Evolutionary conservation across 2,113 vertebrate genomes (phyloP).

Genomic region (Oxyura jamaicensis): DNA sequence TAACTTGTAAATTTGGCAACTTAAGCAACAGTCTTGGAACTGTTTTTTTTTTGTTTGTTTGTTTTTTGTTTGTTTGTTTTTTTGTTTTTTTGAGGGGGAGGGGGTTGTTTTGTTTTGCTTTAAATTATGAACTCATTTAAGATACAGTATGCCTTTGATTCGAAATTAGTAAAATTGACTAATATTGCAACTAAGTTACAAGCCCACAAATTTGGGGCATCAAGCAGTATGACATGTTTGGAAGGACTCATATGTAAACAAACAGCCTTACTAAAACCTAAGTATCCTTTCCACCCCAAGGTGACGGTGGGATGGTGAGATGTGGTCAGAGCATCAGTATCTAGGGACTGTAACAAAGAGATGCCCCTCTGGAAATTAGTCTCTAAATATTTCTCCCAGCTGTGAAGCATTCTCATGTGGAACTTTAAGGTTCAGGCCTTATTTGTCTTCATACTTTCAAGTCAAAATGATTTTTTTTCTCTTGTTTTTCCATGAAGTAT

Average conservation of each 20-base stretch:
- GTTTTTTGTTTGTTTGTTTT: not conserved
- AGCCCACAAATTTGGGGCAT: not conserved
- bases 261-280: not conserved
- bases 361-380: not conserved
- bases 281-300: not conserved
- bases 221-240: not conserved
- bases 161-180: not conserved
- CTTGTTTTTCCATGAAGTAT: not conserved
- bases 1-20: not conserved
- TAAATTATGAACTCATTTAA: not conserved
- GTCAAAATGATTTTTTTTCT: not conserved
- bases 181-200: not conserved
- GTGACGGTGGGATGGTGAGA: not conserved
- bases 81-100: too few relatives aligned
- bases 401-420: not conserved
- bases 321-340: not conserved
- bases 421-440: not conserved
- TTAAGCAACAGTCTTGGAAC: not conserved
- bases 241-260: not conserved
- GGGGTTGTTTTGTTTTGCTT: not conserved
- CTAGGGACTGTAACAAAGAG: not conserved
- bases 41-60: not conserved
- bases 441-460: not conserved
- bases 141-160: not conserved
- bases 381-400: not conserved